A percentile compares a stretch with the other conserved stretches of the same genome.
Conservation (phyloP, 2,797 vertebrate species). For the Iguana delicatissima region DNA sequence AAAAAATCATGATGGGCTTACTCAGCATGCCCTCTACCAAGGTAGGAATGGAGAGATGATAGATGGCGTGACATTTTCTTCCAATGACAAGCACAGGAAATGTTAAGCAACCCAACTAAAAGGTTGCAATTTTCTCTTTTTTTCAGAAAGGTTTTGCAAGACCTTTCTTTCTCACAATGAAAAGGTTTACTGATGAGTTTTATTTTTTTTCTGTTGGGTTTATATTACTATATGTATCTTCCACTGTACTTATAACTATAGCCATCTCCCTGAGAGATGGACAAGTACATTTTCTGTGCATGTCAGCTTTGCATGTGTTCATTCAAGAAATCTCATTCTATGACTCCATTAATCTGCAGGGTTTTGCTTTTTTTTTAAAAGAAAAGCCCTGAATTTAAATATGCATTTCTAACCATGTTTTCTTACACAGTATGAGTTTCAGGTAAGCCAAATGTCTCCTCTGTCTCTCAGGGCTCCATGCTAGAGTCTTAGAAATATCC, state of each 20-base stretch:
- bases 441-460: no score
- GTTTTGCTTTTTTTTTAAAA: no score
- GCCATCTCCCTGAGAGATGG: not conserved
- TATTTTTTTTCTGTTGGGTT: conserved; percentile 32
- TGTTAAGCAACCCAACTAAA: conserved; percentile 34
- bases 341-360: not conserved
- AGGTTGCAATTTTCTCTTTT: conserved; percentile 28
- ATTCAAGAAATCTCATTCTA: not conserved
- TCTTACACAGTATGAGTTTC: not conserved
- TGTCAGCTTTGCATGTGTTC: no score
- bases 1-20: conserved; percentile 16
- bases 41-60: not conserved
- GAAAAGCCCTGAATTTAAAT: not conserved
- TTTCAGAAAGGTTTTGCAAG: conserved; percentile 26
- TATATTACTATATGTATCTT: not conserved
- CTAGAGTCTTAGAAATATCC: no score
- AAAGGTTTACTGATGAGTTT: conserved; percentile 39
- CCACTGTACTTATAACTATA: not conserved
- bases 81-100: conserved; percentile 7
- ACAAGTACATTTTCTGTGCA: not conserved
- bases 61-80: conserved; percentile 37
- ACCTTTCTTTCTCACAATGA: conserved; percentile 17
- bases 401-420: not conserved
- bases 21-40: conserved; percentile 24
- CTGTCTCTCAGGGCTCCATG: no score